These are phyloP conservation scores for Erpobdella octoculata DNA, from an alignment of 2,888 invertebrate genomes.

Conservation along the genomic window DNA sequence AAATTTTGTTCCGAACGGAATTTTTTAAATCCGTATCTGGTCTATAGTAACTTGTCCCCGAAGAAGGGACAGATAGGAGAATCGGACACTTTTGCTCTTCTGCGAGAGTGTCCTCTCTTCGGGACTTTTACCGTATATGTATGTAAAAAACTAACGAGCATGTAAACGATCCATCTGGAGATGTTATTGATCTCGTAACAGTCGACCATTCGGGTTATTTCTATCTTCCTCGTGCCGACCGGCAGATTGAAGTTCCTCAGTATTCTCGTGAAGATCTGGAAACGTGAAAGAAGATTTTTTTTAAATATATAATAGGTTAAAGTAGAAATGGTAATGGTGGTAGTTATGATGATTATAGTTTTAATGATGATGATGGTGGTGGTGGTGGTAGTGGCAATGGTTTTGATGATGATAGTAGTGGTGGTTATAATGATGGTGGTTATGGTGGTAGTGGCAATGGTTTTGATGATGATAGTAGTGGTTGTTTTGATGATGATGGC, in stretches of 20 bases:
- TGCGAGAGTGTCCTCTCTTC: too few relatives aligned
- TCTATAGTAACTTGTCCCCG: too few relatives aligned
- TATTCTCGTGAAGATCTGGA: slow-evolving; percentile 56
- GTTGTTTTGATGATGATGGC: neutral
- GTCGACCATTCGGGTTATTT: slow-evolving; percentile 43
- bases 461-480: neutral
- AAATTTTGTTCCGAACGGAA: too few relatives aligned
- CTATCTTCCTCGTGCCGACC: slow-evolving; percentile 58
- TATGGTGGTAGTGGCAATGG: neutral
- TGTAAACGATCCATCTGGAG: slow-evolving; percentile 57
- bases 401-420: neutral
- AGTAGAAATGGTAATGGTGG: neutral
- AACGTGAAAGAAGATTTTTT: slow-evolving; percentile 21
- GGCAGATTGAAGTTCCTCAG: slow-evolving; percentile 70
- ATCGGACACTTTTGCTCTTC: too few relatives aligned
- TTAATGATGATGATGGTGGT: neutral
- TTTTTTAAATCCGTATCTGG: too few relatives aligned
- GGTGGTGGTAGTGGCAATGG: neutral
- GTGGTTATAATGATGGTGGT: too few relatives aligned
- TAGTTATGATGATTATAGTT: neutral
- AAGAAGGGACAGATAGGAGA: too few relatives aligned
- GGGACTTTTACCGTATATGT: too few relatives aligned
- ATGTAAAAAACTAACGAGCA: slow-evolving; percentile 54
- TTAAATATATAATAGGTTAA: neutral
- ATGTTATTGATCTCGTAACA: slow-evolving; percentile 57